Percentiles rank a stretch among this genome's conserved stretches.
phyloP scores from a whole-genome alignment of 2,113 vertebrate species.

The Glaucomys volans region DNA sequence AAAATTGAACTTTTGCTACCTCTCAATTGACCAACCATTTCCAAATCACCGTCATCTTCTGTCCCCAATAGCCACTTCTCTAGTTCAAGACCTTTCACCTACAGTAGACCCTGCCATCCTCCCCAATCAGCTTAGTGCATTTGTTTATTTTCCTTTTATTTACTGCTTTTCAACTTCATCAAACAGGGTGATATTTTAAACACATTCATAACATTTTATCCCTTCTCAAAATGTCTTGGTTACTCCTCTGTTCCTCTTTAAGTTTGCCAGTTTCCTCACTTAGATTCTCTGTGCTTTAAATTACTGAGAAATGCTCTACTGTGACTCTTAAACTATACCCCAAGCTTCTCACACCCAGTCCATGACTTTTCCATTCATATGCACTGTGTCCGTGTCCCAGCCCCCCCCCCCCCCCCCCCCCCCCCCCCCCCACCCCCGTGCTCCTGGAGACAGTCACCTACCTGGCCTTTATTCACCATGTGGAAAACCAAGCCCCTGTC shows the following conservation, averaged over 20 bases:
- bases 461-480: not conserved
- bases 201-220: not conserved
- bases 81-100: not conserved
- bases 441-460: not conserved
- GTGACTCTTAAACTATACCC: not conserved
- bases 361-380: rapidly evolving
- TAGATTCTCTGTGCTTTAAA: not conserved
- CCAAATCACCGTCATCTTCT: not conserved
- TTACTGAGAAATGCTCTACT: not conserved
- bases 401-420: too few species aligned
- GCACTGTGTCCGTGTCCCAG: too few species aligned
- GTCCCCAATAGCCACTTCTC: not conserved
- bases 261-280: not conserved
- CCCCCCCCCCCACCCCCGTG: too few species aligned
- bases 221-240: not conserved
- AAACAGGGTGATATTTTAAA: not conserved
- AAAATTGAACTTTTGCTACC: not conserved
- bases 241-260: not conserved
- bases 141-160: not conserved
- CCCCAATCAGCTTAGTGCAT: not conserved
- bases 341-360: not conserved
- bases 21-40: not conserved
- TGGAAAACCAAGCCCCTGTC: not conserved
- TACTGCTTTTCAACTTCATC: not conserved
- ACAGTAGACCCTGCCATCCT: too few species aligned